Conservation (phyloP, 2,888 invertebrate species). For the Aphelenchoides bicaudatus region DNA sequence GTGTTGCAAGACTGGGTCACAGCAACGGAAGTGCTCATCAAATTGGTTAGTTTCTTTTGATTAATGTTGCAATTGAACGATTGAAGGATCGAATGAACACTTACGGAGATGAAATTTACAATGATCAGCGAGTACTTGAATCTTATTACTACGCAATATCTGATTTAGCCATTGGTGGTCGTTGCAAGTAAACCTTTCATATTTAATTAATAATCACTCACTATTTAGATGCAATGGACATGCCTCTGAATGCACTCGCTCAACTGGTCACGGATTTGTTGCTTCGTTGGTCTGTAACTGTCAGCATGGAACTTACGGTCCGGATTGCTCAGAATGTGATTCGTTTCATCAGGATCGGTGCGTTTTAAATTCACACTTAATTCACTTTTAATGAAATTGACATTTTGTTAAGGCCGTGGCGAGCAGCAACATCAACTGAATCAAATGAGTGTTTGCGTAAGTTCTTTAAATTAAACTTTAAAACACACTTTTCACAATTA, state of each 20-base stretch:
- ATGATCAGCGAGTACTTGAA: conserved; percentile 72
- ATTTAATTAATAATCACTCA: too few relatives aligned
- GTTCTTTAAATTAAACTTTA: conserved; percentile 14
- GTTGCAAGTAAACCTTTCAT: too few relatives aligned
- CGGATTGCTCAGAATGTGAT: conserved; percentile 77
- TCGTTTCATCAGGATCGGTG: conserved; percentile 94
- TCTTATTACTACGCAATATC: conserved; percentile 90
- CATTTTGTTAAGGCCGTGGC: too few relatives aligned
- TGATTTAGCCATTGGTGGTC: conserved; percentile 68
- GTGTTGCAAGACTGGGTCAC: conserved; percentile 96
- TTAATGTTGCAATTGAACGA: too few relatives aligned
- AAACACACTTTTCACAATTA: conserved; percentile 15
- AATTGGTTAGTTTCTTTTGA: too few relatives aligned
- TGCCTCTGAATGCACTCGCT: conserved; percentile 78
- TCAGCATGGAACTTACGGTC: conserved; percentile 81
- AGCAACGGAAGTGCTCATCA: conserved; percentile 85
- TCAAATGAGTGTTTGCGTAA: conserved; percentile 88
- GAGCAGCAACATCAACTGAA: conserved; percentile 78
- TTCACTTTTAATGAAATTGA: too few relatives aligned
- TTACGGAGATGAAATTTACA: conserved; percentile 85
- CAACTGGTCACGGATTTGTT: conserved; percentile 38
- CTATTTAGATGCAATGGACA: conserved; percentile 99
- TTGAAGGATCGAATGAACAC: conserved; percentile 91
- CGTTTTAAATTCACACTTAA: too few relatives aligned
- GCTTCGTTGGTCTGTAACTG: conserved; percentile 70